Evolutionary conservation across 2,888 invertebrate species (phyloP), one percentile per base, ranked within the genome.

Genomic region (Lepeophtheirus nordmannii): DNA sequence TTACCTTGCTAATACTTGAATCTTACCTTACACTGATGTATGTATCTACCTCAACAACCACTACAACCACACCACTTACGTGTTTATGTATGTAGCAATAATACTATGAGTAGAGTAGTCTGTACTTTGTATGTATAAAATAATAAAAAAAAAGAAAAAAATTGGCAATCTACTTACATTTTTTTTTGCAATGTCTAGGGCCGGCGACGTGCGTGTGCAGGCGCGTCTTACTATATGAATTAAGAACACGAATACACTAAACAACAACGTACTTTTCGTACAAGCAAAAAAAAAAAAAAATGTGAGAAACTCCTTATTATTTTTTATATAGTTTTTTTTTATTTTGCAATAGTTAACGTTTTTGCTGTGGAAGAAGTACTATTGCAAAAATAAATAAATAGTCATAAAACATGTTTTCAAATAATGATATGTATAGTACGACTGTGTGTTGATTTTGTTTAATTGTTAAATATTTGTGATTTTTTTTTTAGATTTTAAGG

Each of bases 321-420:
- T 46, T 46, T 46, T 46, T 46, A 46, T 46, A 30, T 30, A 30
- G 30, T 30, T 5, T 46, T 46, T 46, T 46, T 46, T 46, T n/a
- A n/a, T 46, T 46, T 46, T 46, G 53, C 53, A 46, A 46, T 46
- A 46, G 53, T 46, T 46, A 46, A 46, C 53, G 53, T 46, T 46
- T 46, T 46, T 46, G 53, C 53, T n/a, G 53, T 46, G 53, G 53
- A 46, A 17, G 14, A 46, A 46, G 53, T n/a, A 17, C 53, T 46
- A 46, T 30, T 30, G 30, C 30, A 30, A 30, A 30, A 30, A 30
- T 30, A 30, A 30, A 30, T 30, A 30, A 30, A 30, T 30, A 30
- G 30, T 30, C 30, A 30, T 30, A 30, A 30, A 30, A 30, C 30
- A 30, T 30, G 30, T 30, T 30, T 30, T 30, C 30, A 30, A 30